Percentiles rank a stretch among this genome's conserved stretches.
Conservation (phyloP, 2,113 vertebrate species). For the Chiloscyllium plagiosum region DNA sequence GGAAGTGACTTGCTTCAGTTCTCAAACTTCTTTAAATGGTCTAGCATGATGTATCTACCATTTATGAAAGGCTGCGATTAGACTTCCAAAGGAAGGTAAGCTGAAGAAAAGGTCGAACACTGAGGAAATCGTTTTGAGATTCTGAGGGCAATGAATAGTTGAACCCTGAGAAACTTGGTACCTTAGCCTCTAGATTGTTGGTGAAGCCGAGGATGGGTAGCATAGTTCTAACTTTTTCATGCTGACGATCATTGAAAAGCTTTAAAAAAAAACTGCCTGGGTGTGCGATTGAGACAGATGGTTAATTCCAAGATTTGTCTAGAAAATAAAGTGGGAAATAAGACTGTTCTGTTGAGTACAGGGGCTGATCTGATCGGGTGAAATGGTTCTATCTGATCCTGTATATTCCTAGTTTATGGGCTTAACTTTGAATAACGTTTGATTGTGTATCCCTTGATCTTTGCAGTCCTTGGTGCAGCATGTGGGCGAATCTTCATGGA, state of each 20-base stretch:
- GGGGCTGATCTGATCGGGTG: not conserved
- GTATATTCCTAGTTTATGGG: not conserved
- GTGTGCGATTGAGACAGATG: not conserved
- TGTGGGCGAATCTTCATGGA: not conserved
- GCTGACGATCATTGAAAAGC: not conserved
- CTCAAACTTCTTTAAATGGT: not conserved
- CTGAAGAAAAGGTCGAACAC: not conserved
- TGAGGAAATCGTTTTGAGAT: not conserved
- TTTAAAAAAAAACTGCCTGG: not conserved
- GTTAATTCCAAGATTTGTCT: not conserved
- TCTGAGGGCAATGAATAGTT: not conserved
- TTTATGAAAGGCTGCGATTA: not conserved
- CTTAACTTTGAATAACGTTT: conserved; percentile 7
- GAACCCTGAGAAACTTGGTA: not conserved
- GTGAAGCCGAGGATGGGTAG: not conserved
- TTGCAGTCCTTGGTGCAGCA: not conserved
- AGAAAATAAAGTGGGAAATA: not conserved
- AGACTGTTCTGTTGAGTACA: not conserved
- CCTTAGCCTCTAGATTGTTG: not conserved
- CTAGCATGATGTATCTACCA: not conserved
- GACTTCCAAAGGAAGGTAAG: not conserved
- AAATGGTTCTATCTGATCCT: not conserved
- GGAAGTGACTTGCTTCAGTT: not conserved
- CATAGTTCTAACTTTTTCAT: not conserved
- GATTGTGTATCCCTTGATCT: not conserved